Evolutionary conservation across 2,797 vertebrate genomes (phyloP), one percentile per base, ranked within the genome.

Genomic region (Pipistrellus pipistrellus): DNA sequence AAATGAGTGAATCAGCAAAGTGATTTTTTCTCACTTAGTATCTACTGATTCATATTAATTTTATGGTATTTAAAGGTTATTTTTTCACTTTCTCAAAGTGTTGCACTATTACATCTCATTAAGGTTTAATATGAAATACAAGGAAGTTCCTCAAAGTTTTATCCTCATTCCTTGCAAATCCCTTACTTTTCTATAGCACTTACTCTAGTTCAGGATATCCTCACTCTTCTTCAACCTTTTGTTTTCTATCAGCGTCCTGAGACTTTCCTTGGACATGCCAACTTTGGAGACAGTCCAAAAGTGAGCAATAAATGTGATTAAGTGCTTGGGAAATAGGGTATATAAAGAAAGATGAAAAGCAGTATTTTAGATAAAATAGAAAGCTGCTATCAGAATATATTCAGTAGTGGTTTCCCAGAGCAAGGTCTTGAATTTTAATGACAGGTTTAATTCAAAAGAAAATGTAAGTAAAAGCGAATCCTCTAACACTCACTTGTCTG

Each of bases 301-400:
- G 64, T 68, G 85, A 92, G 64, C 59, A 71, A 88, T 82, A 94
- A 95, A 66, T 93, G 72, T 77, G 76, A 92, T 92, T 91, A 85
- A 93, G 44, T 85, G 14, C 85, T 92, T 78, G 55, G 81, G 38
- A 95, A 95, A 93, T 68, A 76, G 88, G 71, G 85, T 46, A 27
- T 77, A 84, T 32, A 95, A 91, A 77, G 41, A 72, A 69, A 76
- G 46, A 89, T 44, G 44, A 93, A 92, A 94, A 69, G 27, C 72
- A 94, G 44, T 85, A 93, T 80, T 95, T 93, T 86, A 94, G 86
- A 85, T 93, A 96, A 95, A 96, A 95, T 44, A 83, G 82, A 85
- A 95, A 97, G 51, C 78, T 76, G 27, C 78, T 89, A 38, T 90
- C 87, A 88, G 51, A 95, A 95, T 62, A 82, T 59, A 95, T 83